Percentiles rank a stretch among this genome's conserved stretches.
Evolutionary conservation across 1,140 invertebrate genomes (phyloP).

Genomic region (Bombus turneri): DNA sequence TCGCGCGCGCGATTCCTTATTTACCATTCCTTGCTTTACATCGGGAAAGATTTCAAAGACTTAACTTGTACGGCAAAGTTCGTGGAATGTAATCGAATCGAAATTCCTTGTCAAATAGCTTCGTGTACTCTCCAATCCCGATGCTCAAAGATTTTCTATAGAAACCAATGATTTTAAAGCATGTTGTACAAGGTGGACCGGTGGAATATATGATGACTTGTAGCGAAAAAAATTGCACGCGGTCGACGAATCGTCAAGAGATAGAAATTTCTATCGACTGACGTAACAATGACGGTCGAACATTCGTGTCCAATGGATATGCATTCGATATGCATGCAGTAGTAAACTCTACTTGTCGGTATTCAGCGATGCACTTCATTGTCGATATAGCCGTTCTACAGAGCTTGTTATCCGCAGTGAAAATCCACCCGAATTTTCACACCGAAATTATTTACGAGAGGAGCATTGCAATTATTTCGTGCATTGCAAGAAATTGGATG

Average conservation of each 20-base stretch:
- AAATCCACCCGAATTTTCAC: background rate
- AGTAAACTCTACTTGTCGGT: background rate
- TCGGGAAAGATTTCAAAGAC: background rate
- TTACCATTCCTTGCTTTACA: background rate
- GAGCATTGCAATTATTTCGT: background rate
- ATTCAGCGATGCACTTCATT: background rate
- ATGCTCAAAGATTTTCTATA: background rate
- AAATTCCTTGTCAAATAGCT: background rate
- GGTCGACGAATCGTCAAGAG: background rate
- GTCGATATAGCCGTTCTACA: background rate
- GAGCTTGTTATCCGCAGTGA: slow-evolving; percentile 1
- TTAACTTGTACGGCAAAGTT: background rate
- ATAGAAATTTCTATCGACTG: background rate
- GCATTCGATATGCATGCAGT: slow-evolving; percentile 13
- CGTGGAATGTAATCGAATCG: background rate
- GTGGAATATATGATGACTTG: background rate
- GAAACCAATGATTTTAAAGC: too few relatives aligned
- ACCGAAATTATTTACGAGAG: background rate
- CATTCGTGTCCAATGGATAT: slow-evolving; percentile 19
- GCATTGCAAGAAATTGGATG: background rate
- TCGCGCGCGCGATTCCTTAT: background rate
- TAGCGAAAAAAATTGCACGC: slow-evolving; percentile 6
- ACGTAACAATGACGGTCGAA: slow-evolving; percentile 18
- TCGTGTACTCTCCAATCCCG: background rate
- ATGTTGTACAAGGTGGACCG: background rate